phyloP scores from a whole-genome alignment of 2,888 invertebrate genomes.

The Thelaira solivaga region DNA sequence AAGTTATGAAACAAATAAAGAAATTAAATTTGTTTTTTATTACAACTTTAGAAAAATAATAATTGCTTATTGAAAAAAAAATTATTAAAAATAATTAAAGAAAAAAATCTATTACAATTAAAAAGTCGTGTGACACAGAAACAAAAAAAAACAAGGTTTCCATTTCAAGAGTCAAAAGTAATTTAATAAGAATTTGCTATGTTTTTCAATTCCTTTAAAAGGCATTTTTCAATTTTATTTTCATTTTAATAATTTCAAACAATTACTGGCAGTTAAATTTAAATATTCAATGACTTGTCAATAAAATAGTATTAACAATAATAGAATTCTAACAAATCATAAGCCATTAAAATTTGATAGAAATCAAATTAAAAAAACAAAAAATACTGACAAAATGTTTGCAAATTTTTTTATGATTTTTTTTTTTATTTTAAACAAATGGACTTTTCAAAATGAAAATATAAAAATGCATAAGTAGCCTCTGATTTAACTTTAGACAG shows the following conservation, averaged over 20 bases:
- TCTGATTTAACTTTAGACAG: constrained; percentile 9
- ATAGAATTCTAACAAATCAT: not conserved
- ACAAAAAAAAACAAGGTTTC: constrained; percentile 49
- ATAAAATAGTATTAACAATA: not conserved
- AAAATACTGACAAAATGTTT: not conserved
- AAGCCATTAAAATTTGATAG: constrained; percentile 30
- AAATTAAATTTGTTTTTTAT: too few relatives aligned
- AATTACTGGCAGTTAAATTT: constrained; percentile 38
- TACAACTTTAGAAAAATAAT: too few relatives aligned
- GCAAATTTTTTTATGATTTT: too few relatives aligned
- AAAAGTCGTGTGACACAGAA: constrained; percentile 8
- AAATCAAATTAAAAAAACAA: not conserved
- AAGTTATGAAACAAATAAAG: too few relatives aligned
- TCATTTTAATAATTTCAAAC: constrained; percentile 11
- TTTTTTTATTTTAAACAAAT: too few relatives aligned
- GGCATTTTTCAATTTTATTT: not conserved
- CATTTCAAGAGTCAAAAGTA: constrained; percentile 39
- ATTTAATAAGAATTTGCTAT: constrained; percentile 55
- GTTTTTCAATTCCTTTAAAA: constrained; percentile 45
- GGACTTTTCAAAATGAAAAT: not conserved
- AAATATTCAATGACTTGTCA: constrained; percentile 56
- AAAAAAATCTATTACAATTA: constrained; percentile 5
- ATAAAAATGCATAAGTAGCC: not conserved
- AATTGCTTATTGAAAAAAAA: too few relatives aligned
- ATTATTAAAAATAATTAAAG: not conserved